These are phyloP conservation scores for Phalacrocorax aristotelis DNA, from an alignment of 2,113 vertebrate genomes.

Conservation along the genomic window DNA sequence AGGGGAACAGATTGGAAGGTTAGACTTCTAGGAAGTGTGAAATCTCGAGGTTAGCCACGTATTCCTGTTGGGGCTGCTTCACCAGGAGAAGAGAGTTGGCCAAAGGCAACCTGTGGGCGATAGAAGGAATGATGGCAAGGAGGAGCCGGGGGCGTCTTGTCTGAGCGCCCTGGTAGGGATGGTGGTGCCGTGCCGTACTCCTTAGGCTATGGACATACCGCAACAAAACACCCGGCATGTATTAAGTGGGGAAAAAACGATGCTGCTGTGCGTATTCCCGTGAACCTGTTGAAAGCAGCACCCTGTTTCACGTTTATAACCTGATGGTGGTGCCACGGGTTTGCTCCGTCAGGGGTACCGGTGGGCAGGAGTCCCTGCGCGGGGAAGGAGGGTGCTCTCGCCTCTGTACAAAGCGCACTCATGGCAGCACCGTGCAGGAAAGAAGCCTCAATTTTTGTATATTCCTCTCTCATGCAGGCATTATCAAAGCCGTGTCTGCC, in stretches of 20 bases:
- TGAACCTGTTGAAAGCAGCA: neutral
- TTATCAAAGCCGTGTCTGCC: neutral
- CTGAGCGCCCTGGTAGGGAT: neutral
- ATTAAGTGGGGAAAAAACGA: neutral
- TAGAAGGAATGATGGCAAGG: neutral
- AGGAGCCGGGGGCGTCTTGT: neutral
- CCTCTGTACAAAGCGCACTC: accelerated
- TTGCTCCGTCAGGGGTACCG: neutral
- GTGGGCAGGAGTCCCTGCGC: neutral
- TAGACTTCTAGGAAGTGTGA: neutral
- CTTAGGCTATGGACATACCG: accelerated
- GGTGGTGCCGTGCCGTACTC: accelerated
- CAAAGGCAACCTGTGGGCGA: neutral
- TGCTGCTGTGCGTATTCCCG: accelerated
- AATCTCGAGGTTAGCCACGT: neutral
- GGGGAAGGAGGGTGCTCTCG: accelerated
- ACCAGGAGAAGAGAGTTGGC: neutral
- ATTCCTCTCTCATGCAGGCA: neutral
- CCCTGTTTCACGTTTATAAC: accelerated
- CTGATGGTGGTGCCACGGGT: accelerated
- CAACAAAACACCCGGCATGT: accelerated
- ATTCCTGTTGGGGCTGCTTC: neutral
- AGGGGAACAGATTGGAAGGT: neutral
- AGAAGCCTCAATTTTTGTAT: neutral
- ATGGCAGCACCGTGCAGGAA: neutral